Evolutionary conservation across 1,140 invertebrate genomes (phyloP), one percentile per base, ranked within the genome.

Genomic region (Coelopa frigida): DNA sequence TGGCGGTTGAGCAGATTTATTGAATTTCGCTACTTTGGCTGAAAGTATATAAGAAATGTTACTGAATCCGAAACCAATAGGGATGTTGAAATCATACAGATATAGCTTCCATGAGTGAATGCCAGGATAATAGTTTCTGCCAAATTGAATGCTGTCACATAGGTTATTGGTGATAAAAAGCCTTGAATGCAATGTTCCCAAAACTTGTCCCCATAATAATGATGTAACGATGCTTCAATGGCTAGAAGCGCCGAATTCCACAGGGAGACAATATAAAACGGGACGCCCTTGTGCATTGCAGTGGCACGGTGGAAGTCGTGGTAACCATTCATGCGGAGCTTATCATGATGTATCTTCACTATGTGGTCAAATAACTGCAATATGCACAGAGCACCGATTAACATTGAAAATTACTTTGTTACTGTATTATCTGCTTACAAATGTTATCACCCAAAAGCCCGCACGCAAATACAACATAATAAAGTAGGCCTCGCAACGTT

Each of bases 261-360:
- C 18, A 82, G 58, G 4, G 79, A 81, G 1, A 76, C 73, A 32
- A 82, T 65, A 46, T 80, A 78, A n/a, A 81, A 61, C 3, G 81
- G 80, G 29, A 76, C 67, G 45, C 75, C 71, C 48, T 78, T 73
- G 35, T 78, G 75, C 35, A 74, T 70, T 54, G 76, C 73, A 4
- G 77, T 81, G 5, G 75, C 74, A 42, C 79, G 75, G 62, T 82
- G 79, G 57, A 83, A 83, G 23, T 83, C 80, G 44, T 82, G 70
- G 53, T 82, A 83, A 20, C 80, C 81, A 53, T 73, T 73, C 46
- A 81, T 67, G 40, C 80, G 70, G 18, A 82, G 59, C 42, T 70
- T 61, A 51, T 79, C 73, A 57, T 83, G 81, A 46, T 70, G 74
- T 10, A 57, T 59, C 58, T 77, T 78, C 1, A 78, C 61, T 36